Evolutionary conservation across 2,113 vertebrate genomes (phyloP).

Genomic region (Alces alces): DNA sequence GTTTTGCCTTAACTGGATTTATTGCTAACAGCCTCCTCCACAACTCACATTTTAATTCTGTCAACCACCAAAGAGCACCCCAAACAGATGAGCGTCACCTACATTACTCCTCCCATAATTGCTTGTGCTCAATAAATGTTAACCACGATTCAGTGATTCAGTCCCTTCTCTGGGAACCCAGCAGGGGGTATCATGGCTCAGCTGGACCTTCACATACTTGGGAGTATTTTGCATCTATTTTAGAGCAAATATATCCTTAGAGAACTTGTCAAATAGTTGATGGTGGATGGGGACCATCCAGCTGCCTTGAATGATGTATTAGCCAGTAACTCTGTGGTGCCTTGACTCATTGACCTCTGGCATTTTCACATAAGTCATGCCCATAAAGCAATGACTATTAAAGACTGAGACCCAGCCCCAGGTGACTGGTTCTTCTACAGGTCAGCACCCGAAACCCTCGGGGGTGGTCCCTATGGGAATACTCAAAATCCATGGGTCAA

Average conservation of each 20-base stretch:
- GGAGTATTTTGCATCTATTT: background rate
- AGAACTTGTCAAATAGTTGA: background rate
- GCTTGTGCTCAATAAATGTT: background rate
- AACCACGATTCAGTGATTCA: background rate
- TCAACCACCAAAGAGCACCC: background rate
- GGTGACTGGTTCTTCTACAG: rapidly evolving
- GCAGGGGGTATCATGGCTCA: background rate
- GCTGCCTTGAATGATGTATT: background rate
- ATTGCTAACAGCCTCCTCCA: background rate
- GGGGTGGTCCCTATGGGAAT: background rate
- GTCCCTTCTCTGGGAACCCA: background rate
- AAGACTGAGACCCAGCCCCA: background rate
- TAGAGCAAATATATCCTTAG: background rate
- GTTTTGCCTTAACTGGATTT: background rate
- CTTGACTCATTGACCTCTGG: rapidly evolving
- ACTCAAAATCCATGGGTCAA: background rate
- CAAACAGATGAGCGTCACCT: background rate
- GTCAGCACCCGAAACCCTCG: rapidly evolving
- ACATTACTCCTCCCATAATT: background rate
- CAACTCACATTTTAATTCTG: background rate
- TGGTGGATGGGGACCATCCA: background rate
- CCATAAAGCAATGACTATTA: too few relatives aligned
- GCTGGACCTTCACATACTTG: rapidly evolving
- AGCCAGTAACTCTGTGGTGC: background rate
- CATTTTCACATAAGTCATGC: too few relatives aligned